Evolutionary conservation across 2,113 vertebrate species (phyloP), one percentile per base, ranked within the genome.

Genomic region (Gopherus evgoodei): DNA sequence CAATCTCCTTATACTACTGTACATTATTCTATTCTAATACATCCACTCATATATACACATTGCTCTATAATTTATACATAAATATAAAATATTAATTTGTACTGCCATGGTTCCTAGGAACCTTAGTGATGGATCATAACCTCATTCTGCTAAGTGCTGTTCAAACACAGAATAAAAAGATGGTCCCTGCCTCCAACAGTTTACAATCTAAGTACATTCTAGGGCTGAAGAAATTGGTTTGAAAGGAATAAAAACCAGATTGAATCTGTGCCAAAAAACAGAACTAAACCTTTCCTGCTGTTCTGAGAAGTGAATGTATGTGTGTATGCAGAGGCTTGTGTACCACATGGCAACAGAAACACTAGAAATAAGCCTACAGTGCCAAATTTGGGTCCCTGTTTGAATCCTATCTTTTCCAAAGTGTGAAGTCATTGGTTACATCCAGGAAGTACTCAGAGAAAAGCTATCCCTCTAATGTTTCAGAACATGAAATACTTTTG

Each of bases 241-340:
- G 94, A 91, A 95, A 95, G 83, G 82, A 78, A 44, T 78, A 78
- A 87, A 90, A 94, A 92, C 90, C 47, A 83, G 6, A 35, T 88
- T 42, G 9, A 72, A 22, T 38, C 65, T 72, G 35, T 38, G 35
- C n/a, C 19, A 72, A n/a, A 69, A 72, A 19, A 10, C 35, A 38
- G 19, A 38, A 19, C 65, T 19, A 72, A 86, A 92, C 84, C 49
- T 85, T 57, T 96, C 88, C 76, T 25, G 42, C 83, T 86, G 5
- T 92, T 88, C 57, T 83, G 54, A 92, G 91, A 93, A 44, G 10
- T 92, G 22, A 92, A 93, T 79, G 54, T 83, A 38, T 14, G 52
- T 17, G 62, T 35, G 6, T 22, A 6, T 27, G 19, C 62, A n/a
- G 38, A n/a, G n/a, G 19, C 65, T 72, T 88, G 11, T 88, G 24